These are phyloP conservation scores for Nansenia antarctica DNA, from an alignment of 2,113 vertebrate species.

Conservation along the genomic window DNA sequence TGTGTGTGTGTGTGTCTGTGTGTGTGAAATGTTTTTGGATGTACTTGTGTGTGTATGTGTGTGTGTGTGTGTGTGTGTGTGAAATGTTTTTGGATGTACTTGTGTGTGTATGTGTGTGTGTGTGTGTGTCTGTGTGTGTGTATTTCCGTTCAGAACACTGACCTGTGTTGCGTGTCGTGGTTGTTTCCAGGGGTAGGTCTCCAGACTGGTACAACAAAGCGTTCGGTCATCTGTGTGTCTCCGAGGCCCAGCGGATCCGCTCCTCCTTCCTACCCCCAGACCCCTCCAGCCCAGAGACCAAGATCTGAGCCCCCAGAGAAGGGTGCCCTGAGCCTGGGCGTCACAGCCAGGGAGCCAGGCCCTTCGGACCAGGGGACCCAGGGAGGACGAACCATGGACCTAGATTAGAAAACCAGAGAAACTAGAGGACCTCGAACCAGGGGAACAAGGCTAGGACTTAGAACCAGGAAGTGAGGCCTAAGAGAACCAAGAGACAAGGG, in stretches of 20 bases:
- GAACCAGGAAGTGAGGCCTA: neutral
- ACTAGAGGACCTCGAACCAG: neutral
- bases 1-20: neutral
- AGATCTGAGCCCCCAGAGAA: conserved; percentile 76
- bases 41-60: conserved; percentile 12
- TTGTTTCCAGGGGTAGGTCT: conserved; percentile 84
- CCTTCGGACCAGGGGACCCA: neutral
- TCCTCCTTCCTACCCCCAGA: conserved; percentile 87
- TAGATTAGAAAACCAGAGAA: neutral
- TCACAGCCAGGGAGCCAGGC: neutral
- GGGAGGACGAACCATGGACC: neutral
- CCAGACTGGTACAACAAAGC: conserved; percentile 97
- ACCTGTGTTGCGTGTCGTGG: neutral
- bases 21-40: neutral
- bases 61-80: neutral
- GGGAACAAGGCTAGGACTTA: neutral
- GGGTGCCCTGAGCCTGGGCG: conserved; percentile 3
- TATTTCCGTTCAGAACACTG: neutral
- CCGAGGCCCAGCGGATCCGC: conserved; percentile 87
- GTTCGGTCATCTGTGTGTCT: conserved; percentile 89
- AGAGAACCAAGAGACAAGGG: neutral
- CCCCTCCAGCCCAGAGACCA: conserved; percentile 86
- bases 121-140: neutral
- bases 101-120: conserved; percentile 21
- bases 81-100: neutral